Conservation (phyloP, 2,797 vertebrate genomes). For the Melanotaenia trifasciata region DNA sequence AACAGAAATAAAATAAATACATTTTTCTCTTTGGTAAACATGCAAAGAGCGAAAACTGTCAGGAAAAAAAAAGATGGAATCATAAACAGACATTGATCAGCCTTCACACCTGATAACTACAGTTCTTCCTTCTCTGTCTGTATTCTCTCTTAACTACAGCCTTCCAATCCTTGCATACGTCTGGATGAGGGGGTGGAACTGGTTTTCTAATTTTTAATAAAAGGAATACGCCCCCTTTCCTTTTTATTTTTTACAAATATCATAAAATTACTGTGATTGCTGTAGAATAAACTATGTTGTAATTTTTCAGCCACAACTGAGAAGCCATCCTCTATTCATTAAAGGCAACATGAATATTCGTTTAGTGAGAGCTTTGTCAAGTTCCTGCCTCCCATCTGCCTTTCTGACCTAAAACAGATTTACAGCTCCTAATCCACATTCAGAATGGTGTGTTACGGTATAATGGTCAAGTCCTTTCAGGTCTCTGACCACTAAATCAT, state of each 20-base stretch:
- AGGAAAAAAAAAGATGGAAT: background rate
- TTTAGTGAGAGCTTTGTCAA: background rate
- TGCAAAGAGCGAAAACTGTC: slow-evolving; percentile 21
- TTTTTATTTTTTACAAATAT: background rate
- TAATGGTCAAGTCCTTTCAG: background rate
- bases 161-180: background rate
- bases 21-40: slow-evolving; percentile 34
- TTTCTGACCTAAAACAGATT: background rate
- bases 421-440: background rate
- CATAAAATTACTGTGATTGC: background rate
- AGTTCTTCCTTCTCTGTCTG: background rate
- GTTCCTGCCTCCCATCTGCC: background rate
- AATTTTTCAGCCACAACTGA: background rate
- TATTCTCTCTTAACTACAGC: no score
- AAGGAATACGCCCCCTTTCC: background rate
- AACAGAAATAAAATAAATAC: slow-evolving; percentile 61
- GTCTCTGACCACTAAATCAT: background rate
- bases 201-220: background rate
- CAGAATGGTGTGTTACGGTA: background rate
- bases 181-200: background rate
- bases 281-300: background rate
- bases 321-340: background rate
- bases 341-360: background rate
- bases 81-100: background rate
- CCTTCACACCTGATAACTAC: background rate